Percentiles rank a stretch among this genome's conserved stretches.
phyloP scores from a whole-genome alignment of 2,888 invertebrate species.

The Euproctis similis region DNA sequence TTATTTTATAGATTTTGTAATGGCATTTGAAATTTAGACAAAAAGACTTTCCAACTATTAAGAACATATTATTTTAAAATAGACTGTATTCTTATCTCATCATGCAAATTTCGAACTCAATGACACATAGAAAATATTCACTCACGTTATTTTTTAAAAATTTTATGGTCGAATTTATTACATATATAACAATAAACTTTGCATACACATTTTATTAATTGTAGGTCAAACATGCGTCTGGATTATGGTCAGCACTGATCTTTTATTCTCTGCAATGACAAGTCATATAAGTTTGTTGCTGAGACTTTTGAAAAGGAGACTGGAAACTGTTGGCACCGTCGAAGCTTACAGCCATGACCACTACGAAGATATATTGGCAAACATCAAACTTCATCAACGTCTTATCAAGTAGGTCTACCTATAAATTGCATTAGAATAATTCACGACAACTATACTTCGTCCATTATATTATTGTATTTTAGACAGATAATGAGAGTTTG shows the following conservation, averaged over 20 bases:
- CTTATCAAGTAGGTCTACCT: slow-evolving; percentile 53
- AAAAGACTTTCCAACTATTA: too few relatives aligned
- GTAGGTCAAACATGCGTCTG: slow-evolving; percentile 60
- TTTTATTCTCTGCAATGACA: slow-evolving; percentile 60
- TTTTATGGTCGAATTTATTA: too few relatives aligned
- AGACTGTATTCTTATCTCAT: neutral
- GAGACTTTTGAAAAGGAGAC: slow-evolving; percentile 45
- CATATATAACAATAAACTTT: neutral
- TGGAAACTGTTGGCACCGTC: slow-evolving; percentile 36
- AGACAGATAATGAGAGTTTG: too few relatives aligned
- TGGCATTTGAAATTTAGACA: too few relatives aligned
- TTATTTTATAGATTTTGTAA: too few relatives aligned
- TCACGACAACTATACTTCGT: too few relatives aligned
- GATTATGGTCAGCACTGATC: slow-evolving; percentile 60
- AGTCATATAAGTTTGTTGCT: slow-evolving; percentile 59
- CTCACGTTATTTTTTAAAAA: too few relatives aligned
- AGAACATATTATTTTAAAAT: too few relatives aligned
- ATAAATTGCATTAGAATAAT: too few relatives aligned
- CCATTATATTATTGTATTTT: too few relatives aligned
- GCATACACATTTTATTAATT: slow-evolving; percentile 6
- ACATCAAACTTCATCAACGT: slow-evolving; percentile 59
- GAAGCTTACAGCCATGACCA: slow-evolving; percentile 37
- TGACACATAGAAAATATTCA: neutral
- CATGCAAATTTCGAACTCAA: neutral
- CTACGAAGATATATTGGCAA: slow-evolving; percentile 45